Evolutionary conservation across 2,113 vertebrate species (phyloP), one percentile per base, ranked within the genome.

Genomic region (Stigmatopora nigra): DNA sequence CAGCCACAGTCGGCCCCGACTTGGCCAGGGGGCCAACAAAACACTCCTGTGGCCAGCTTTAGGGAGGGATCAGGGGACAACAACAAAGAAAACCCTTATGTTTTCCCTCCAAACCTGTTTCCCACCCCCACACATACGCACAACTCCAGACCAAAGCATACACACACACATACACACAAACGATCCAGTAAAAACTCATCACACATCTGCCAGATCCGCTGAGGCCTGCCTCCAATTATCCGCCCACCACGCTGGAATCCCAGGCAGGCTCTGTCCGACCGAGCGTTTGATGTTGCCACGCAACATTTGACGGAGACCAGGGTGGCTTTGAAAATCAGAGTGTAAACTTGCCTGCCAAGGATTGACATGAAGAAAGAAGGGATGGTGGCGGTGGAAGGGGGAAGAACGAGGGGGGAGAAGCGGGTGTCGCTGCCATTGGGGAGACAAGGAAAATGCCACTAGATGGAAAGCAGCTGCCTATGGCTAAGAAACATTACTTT

Each of bases 221-320:
- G 82, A 88, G 81, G 82, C 82, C 87, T 88, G 86, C 83, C 86
- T 87, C 78, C 84, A 87, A 87, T 88, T 88, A 88, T 86, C 87
- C 87, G 55, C 88, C 88, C 87, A 84, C 85, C 81, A 78, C 71
- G 67, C 81, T 83, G 84, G 83, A 88, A 87, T 88, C 87, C 87
- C 82, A 80, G 85, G 82, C 84, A 83, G 84, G 70, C 79, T 88
- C 82, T 77, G 87, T 87, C 80, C 86, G 83, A 75, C 85, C 49
- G 73, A 84, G 76, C 84, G 77, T 90, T 88, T 89, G 86, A 90
- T 88, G 89, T 88, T 87, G 86, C 86, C 88, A 86, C 76, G 82
- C 87, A 85, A 86, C 84, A 84, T 84, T 89, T 90, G 89, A 89
- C 87, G 72, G 84, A 84, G 87, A 88, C 83, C 88, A 89, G 89